phyloP scores from a whole-genome alignment of 2,888 invertebrate genomes.

The Reticulitermes lucifugus region DNA sequence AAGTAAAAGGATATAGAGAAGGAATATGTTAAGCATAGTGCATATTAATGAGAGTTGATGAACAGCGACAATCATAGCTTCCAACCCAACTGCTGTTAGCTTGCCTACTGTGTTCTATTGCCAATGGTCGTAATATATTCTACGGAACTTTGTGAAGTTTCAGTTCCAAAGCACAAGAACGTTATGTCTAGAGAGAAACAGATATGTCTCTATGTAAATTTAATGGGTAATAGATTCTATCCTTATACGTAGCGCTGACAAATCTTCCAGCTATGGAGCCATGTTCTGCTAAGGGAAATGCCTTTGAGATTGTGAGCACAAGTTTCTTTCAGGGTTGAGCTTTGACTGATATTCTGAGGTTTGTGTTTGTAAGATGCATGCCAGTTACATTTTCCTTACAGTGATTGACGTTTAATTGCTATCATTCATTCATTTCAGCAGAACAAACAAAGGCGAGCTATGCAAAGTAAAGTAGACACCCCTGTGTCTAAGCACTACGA shows the following conservation, averaged over 20 bases:
- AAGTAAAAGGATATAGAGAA: neutral
- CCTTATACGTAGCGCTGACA: neutral
- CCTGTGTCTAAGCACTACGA: too few species aligned
- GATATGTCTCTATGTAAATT: neutral
- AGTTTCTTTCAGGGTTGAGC: neutral
- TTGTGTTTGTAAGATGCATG: too few species aligned
- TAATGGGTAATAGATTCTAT: neutral
- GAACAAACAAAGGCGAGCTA: too few species aligned
- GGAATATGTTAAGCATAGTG: constrained; percentile 8
- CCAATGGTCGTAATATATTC: neutral
- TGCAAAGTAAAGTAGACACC: too few species aligned
- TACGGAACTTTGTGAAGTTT: neutral
- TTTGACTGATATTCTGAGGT: neutral
- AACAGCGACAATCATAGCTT: constrained; percentile 30
- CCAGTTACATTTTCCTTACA: too few species aligned
- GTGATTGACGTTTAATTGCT: too few species aligned
- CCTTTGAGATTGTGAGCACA: neutral
- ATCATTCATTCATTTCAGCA: too few species aligned
- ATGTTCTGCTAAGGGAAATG: neutral
- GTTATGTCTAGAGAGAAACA: neutral
- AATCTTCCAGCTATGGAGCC: neutral
- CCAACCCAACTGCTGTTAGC: neutral
- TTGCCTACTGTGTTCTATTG: neutral
- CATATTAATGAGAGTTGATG: constrained; percentile 26
- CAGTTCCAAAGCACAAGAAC: neutral